These are phyloP conservation scores for Ganaspis sp. DNA, from an alignment of 1,140 invertebrate species.

Conservation along the genomic window DNA sequence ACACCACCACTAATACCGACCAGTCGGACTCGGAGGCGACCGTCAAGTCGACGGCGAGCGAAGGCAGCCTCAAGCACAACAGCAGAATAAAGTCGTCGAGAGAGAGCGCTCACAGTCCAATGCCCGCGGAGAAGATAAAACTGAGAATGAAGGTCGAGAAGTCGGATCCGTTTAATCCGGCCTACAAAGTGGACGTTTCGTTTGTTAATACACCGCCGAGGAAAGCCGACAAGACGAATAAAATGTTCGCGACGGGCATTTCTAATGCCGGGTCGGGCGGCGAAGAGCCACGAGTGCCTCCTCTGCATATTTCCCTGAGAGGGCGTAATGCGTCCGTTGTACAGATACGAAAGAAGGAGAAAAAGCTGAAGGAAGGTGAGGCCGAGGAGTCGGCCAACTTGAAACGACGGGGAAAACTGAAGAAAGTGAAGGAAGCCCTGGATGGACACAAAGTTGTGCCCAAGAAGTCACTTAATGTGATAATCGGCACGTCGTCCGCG, in stretches of 20 bases:
- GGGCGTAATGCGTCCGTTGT: constrained; percentile 92
- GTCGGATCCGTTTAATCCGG: constrained; percentile 84
- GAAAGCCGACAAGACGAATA: constrained; percentile 75
- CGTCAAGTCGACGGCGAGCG: constrained; percentile 77
- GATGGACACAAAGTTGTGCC: constrained; percentile 73
- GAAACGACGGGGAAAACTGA: constrained; percentile 71
- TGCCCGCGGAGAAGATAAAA: constrained; percentile 87
- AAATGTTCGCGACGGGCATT: constrained; percentile 62
- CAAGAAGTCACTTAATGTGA: constrained; percentile 72
- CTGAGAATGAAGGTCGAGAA: constrained; percentile 87
- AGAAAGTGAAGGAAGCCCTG: constrained; percentile 72
- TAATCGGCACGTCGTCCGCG: constrained; percentile 69
- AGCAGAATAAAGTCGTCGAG: constrained; percentile 72
- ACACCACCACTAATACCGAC: constrained; percentile 77
- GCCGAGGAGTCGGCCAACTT: constrained; percentile 70
- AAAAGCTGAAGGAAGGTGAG: constrained; percentile 75
- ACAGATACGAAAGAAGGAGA: constrained; percentile 87
- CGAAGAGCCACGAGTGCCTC: constrained; percentile 89
- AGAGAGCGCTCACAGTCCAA: constrained; percentile 69
- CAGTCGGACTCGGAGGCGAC: constrained; percentile 82
- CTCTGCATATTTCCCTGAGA: constrained; percentile 90
- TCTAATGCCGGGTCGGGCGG: constrained; percentile 57
- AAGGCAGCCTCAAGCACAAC: constrained; percentile 74
- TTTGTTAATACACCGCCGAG: constrained; percentile 79
- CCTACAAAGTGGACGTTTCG: constrained; percentile 89